A percentile compares a stretch with the other conserved stretches of the same genome.
phyloP scores from a whole-genome alignment of 1,140 invertebrate species.

The Bombus superbus region DNA sequence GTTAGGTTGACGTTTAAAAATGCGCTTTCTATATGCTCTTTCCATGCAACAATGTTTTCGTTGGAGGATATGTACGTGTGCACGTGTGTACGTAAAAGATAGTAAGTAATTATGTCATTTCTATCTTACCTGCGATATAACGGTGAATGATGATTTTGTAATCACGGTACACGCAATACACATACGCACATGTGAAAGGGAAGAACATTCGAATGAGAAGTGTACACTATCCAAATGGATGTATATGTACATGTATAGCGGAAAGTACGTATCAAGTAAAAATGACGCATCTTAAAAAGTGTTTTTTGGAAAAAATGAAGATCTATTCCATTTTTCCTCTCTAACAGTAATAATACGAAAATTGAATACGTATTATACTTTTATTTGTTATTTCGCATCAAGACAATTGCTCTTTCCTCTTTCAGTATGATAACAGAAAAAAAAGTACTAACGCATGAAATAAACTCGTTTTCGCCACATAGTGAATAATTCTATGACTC shows the following conservation, averaged over 20 bases:
- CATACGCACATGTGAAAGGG: slow-evolving; percentile 1
- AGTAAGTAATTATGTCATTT: slow-evolving; percentile 23
- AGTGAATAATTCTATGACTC: slow-evolving; percentile 6
- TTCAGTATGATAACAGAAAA: slow-evolving; percentile 73
- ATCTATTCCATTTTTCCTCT: slow-evolving; percentile 56
- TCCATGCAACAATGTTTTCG: background rate
- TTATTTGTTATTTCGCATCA: slow-evolving; percentile 76
- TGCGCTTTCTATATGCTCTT: slow-evolving; percentile 7
- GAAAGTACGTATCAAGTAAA: slow-evolving; percentile 50
- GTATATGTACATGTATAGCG: slow-evolving; percentile 39
- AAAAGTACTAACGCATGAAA: slow-evolving; percentile 55
- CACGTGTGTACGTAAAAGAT: slow-evolving; percentile 4
- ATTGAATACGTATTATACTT: slow-evolving; percentile 74
- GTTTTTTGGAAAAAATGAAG: slow-evolving; percentile 40
- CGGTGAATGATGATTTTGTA: slow-evolving; percentile 44
- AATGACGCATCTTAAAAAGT: slow-evolving; percentile 37
- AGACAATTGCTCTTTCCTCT: slow-evolving; percentile 66
- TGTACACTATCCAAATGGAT: slow-evolving; percentile 25
- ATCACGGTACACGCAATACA: background rate
- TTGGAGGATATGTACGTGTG: background rate
- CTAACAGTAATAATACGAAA: slow-evolving; percentile 74
- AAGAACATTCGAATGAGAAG: slow-evolving; percentile 3
- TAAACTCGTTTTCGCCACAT: slow-evolving; percentile 38
- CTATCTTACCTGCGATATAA: slow-evolving; percentile 38
- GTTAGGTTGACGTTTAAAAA: background rate